Evolutionary conservation across 2,888 invertebrate species (phyloP), one percentile per base, ranked within the genome.

Genomic region (Diabrotica balteata): DNA sequence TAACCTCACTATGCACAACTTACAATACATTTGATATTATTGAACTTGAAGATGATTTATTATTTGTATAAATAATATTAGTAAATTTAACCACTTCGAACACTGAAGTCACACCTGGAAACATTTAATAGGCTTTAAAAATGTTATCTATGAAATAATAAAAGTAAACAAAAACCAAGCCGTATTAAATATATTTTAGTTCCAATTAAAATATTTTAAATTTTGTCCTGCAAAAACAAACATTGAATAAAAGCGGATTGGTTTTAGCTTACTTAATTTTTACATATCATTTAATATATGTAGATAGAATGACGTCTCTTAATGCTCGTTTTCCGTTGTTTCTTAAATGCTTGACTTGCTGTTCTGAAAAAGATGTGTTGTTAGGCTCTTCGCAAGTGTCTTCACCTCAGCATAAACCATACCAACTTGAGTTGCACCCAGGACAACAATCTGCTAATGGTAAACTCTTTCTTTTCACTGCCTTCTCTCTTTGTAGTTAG

Each of bases 391-490:
- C 84, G 73, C 82, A 83, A 82, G 80, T 82, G 79, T 84, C 84
- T 78, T 84, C 84, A 77, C 84, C 84, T 74, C 84, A 83, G 79
- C 83, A 84, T 77, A 84, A 84, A 80, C 84, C 84, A 73, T 82
- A 83, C 77, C 83, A 84, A 76, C 82, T 84, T 78, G 84, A 84
- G 78, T 80, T 84, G 80, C 86, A 86, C 84, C 87, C 86, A 85
- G 85, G 85, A 83, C 85, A 85, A 79, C 84, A 84, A 53, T 93
- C 93, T 86, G 88, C 91, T 86, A 93, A 93, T 87, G 93, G 93
- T 93, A 92, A 92, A 90, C 87, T 84, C 81, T 81, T 80, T 80
- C 67, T 69, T 67, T 68, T 71, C 70, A 69, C 62, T 55, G 64
- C 64, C 49, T 64, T 57, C 53, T 61, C 22, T 46, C 44, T 64